Evolutionary conservation across 2,797 vertebrate genomes (phyloP).

Genomic region (Acrocephalus scirpaceus): DNA sequence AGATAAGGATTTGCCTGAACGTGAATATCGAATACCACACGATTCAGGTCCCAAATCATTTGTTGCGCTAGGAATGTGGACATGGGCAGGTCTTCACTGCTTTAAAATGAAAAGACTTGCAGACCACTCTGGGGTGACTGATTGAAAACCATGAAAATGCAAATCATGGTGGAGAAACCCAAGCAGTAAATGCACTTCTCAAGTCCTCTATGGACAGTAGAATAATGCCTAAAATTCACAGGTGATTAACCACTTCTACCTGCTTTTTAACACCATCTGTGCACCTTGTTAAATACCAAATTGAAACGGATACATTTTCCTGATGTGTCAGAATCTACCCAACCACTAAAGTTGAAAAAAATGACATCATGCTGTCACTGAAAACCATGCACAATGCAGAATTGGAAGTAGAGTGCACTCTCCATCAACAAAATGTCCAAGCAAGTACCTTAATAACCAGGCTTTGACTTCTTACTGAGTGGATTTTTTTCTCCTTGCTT

Average conservation of each 20-base stretch:
- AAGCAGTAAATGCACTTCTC: constrained; percentile 18
- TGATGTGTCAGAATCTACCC: constrained; percentile 33
- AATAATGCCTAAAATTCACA: constrained; percentile 69
- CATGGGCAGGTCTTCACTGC: not conserved
- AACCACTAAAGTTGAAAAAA: constrained; percentile 7
- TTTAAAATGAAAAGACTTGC: constrained; percentile 7
- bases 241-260: constrained; percentile 71
- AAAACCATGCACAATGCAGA: not conserved
- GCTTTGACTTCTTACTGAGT: not conserved
- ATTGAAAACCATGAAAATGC: constrained; percentile 53
- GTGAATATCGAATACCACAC: not conserved
- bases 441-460: not conserved
- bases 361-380: not conserved
- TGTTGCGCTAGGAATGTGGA: constrained; percentile 10
- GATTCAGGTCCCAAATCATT: constrained; percentile 40
- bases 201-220: constrained; percentile 32
- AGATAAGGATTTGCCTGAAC: not conserved
- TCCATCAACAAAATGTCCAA: not conserved
- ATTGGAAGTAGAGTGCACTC: not conserved
- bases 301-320: constrained; percentile 63
- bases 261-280: constrained; percentile 72
- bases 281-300: constrained; percentile 67
- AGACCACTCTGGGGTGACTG: constrained; percentile 16
- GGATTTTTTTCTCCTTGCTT: not conserved
- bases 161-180: constrained; percentile 32